Conservation (phyloP, 1,140 invertebrate genomes). For the Globodera rostochiensis region DNA sequence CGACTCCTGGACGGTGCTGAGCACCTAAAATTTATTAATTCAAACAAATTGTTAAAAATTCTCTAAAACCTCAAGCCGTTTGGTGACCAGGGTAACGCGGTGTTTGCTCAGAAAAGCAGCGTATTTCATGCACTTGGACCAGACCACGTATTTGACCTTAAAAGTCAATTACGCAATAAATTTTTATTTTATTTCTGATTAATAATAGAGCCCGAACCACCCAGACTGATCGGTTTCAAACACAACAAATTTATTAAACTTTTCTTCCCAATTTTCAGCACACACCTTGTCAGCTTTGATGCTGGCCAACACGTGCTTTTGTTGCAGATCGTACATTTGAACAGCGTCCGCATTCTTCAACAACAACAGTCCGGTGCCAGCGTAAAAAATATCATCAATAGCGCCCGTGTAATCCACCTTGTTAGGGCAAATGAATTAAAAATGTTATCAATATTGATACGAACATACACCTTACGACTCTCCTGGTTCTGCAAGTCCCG, state of each 20-base stretch:
- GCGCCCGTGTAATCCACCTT: constrained; percentile 74
- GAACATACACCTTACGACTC: constrained; percentile 80
- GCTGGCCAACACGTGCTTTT: constrained; percentile 75
- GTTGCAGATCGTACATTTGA: constrained; percentile 93
- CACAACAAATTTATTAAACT: no score
- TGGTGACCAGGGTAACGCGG: constrained; percentile 66
- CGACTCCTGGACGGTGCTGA: constrained; percentile 91
- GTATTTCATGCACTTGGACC: constrained; percentile 91
- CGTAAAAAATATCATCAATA: constrained; percentile 97
- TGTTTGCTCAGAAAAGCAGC: constrained; percentile 92
- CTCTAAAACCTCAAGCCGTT: constrained; percentile 50
- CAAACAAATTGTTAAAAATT: no score
- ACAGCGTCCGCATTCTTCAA: constrained; percentile 85
- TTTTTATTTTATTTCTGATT: not conserved
- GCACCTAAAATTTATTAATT: constrained; percentile 24
- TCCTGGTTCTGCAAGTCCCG: constrained; percentile 98
- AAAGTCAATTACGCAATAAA: not conserved
- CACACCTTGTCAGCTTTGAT: constrained; percentile 47
- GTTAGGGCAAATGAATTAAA: no score
- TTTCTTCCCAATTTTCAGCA: no score
- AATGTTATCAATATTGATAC: no score
- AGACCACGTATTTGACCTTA: constrained; percentile 81
- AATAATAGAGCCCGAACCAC: no score
- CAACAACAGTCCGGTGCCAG: constrained; percentile 92
- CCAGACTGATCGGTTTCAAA: no score